These are phyloP conservation scores for Scaptodrosophila lebanonensis DNA, from an alignment of 1,140 invertebrate species.

Conservation along the genomic window DNA sequence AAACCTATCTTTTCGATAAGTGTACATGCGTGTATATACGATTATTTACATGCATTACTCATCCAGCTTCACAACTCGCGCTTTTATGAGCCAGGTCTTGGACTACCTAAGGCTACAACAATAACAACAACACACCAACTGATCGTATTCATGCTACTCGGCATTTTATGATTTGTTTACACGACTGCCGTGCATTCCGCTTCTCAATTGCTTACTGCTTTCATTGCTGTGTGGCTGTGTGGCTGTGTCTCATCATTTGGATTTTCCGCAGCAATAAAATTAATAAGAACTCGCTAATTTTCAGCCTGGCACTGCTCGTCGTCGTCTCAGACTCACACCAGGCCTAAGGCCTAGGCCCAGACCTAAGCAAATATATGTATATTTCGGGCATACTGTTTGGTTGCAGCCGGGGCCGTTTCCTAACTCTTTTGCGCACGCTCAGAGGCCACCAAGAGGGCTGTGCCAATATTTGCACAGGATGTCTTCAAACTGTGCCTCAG, in stretches of 20 bases:
- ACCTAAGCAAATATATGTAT: slow-evolving; percentile 55
- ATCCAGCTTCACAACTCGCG: slow-evolving; percentile 10
- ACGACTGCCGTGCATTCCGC: slow-evolving; percentile 39
- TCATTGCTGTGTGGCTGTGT: slow-evolving; percentile 17
- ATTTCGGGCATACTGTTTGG: neutral
- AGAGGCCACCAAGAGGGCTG: slow-evolving; percentile 48
- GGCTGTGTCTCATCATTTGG: slow-evolving; percentile 57
- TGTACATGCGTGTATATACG: too few species aligned
- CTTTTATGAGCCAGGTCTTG: slow-evolving; percentile 16
- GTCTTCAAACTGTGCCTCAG: slow-evolving; percentile 9
- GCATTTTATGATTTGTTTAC: slow-evolving; percentile 72
- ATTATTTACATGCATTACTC: too few species aligned
- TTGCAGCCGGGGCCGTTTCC: slow-evolving; percentile 2
- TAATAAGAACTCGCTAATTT: slow-evolving; percentile 76
- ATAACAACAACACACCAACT: slow-evolving; percentile 14
- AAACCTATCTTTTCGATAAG: too few species aligned
- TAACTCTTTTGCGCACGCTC: slow-evolving; percentile 41
- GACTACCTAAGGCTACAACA: slow-evolving; percentile 9
- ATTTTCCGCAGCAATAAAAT: slow-evolving; percentile 73
- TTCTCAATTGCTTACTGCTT: slow-evolving; percentile 13
- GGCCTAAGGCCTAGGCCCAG: neutral
- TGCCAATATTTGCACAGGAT: slow-evolving; percentile 64
- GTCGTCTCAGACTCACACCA: neutral
- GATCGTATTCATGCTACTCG: slow-evolving; percentile 35
- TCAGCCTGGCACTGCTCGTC: slow-evolving; percentile 29